Evolutionary conservation across 2,888 invertebrate species (phyloP).

Genomic region (Trachelus troglodyta): DNA sequence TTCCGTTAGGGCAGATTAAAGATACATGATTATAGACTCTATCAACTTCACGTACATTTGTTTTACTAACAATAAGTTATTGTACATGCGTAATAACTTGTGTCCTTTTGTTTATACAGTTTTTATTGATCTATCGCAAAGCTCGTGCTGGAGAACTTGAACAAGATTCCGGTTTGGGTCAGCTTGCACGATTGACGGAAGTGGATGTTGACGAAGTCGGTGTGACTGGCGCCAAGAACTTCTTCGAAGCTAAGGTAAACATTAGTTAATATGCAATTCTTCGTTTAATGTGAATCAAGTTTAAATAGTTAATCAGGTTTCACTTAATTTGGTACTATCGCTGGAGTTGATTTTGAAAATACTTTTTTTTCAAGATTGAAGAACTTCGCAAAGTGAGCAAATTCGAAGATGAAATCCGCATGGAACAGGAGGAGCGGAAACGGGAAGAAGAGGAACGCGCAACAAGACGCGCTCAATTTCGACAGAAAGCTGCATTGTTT

Average conservation of each 20-base stretch:
- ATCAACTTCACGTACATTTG: neutral
- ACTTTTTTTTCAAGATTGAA: conserved; percentile 74
- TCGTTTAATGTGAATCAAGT: neutral
- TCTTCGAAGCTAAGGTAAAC: conserved; percentile 91
- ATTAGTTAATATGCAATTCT: neutral
- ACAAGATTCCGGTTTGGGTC: conserved; percentile 86
- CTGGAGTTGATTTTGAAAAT: neutral
- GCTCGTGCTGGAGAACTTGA: conserved; percentile 92
- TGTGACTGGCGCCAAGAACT: conserved; percentile 93
- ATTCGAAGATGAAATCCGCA: conserved; percentile 92
- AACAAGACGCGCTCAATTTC: conserved; percentile 83
- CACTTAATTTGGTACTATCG: neutral
- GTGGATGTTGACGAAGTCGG: conserved; percentile 95
- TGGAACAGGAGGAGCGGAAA: conserved; percentile 91
- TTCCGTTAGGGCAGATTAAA: neutral
- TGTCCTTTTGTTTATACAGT: conserved; percentile 58
- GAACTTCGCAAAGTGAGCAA: conserved; percentile 85
- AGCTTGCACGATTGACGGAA: conserved; percentile 88
- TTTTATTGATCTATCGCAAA: conserved; percentile 84
- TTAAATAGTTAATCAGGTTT: conserved; percentile 14
- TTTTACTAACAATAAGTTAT: neutral
- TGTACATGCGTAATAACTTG: neutral
- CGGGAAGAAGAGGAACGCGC: conserved; percentile 87
- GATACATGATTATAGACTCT: neutral
- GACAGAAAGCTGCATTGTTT: conserved; percentile 89